Conservation (phyloP, 2,797 vertebrate species). For the Danio tinwini region DNA sequence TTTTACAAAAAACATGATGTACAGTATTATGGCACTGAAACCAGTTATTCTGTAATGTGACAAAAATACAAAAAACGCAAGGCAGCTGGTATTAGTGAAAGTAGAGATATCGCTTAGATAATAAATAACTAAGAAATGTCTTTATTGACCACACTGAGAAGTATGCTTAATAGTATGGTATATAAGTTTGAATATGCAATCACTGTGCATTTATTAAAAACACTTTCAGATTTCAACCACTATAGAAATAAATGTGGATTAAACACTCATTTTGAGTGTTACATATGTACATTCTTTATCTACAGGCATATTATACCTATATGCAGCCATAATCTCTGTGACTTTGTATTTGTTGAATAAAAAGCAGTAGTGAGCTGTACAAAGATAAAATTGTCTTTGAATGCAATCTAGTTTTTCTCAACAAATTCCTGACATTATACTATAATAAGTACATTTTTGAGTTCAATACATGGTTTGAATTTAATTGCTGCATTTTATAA, state of each 20-base stretch:
- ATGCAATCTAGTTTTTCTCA: neutral
- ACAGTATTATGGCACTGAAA: constrained; percentile 38
- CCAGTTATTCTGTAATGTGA: neutral
- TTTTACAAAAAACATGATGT: constrained; percentile 25
- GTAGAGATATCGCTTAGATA: constrained; percentile 31
- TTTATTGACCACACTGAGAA: constrained; percentile 35
- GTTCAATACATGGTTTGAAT: neutral
- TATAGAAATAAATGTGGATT: constrained; percentile 71
- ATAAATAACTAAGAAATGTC: constrained; percentile 45
- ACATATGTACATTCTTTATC: constrained; percentile 74
- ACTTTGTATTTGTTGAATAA: constrained; percentile 15
- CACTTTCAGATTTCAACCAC: constrained; percentile 41
- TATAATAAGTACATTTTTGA: neutral
- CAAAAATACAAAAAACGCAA: constrained; percentile 46
- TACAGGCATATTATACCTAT: constrained; percentile 60
- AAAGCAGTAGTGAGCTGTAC: neutral
- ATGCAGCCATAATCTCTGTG: constrained; percentile 29
- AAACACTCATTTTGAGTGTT: constrained; percentile 66
- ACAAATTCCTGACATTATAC: neutral
- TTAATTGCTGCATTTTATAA: neutral
- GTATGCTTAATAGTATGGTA: constrained; percentile 31
- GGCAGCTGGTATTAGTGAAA: constrained; percentile 52
- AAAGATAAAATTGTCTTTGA: neutral
- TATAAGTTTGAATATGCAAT: constrained; percentile 52
- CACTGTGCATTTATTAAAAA: constrained; percentile 49